Conservation (phyloP, 2,113 vertebrate species). For the Melanostigma gelatinosum region DNA sequence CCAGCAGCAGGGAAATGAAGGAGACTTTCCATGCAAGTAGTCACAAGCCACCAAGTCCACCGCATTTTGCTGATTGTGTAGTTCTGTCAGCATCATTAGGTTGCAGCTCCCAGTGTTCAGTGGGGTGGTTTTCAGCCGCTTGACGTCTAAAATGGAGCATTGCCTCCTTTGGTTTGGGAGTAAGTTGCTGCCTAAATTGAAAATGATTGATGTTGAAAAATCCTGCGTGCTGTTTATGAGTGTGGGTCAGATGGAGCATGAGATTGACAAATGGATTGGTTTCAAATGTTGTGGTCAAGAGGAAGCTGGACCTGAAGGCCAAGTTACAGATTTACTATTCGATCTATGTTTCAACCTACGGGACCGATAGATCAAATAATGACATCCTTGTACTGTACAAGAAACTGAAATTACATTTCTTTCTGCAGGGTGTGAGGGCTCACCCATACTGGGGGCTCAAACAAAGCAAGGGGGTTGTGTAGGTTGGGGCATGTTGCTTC, state of each 20-base stretch:
- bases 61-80: constrained; percentile 4
- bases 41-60: not conserved
- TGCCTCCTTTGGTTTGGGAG: not conserved
- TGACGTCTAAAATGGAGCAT: not conserved
- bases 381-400: not conserved
- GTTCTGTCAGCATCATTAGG: constrained; percentile 8
- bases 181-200: not conserved
- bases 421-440: not conserved
- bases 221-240: not conserved
- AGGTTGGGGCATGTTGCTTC: not conserved
- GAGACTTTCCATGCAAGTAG: not conserved
- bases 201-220: not conserved
- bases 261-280: not conserved
- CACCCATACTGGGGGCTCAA: not conserved
- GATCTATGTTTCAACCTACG: not conserved
- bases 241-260: not conserved
- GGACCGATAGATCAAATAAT: not conserved
- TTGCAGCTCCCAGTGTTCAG: not conserved
- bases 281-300: not conserved
- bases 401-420: not conserved
- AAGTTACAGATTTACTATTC: not conserved
- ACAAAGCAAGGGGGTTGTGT: not conserved
- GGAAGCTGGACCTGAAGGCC: not conserved
- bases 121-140: not conserved
- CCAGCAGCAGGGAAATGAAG: not conserved